Percentiles rank a stretch among this genome's conserved stretches.
phyloP scores from a whole-genome alignment of 2,888 invertebrate species.

The Eudemis profundana region DNA sequence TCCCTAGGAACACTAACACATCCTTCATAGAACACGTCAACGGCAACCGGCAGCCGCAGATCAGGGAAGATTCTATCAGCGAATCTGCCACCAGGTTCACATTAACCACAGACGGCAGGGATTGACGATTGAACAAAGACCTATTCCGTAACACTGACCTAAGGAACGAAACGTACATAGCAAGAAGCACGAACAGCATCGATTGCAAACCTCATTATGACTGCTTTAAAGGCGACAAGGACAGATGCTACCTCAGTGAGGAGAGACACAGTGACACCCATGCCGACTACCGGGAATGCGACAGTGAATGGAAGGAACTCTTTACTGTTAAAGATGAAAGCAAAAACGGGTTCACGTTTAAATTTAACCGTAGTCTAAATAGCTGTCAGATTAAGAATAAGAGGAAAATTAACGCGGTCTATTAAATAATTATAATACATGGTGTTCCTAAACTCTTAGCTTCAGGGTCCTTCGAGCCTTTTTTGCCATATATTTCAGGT shows the following conservation, averaged over 20 bases:
- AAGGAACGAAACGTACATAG: constrained; percentile 67
- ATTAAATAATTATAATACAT: constrained; percentile 45
- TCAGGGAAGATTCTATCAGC: constrained; percentile 74
- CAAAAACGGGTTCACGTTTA: constrained; percentile 72
- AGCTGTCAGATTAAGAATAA: constrained; percentile 75
- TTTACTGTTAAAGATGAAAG: constrained; percentile 59
- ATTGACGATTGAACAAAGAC: constrained; percentile 74
- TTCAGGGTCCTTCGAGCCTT: neutral
- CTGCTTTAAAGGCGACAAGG: constrained; percentile 68
- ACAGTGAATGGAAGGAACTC: constrained; percentile 62
- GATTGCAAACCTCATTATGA: constrained; percentile 80
- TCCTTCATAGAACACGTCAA: constrained; percentile 81
- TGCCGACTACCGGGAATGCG: constrained; percentile 69
- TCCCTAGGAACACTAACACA: constrained; percentile 74
- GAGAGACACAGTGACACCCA: constrained; percentile 73
- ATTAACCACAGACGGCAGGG: constrained; percentile 72
- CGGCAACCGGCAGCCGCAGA: constrained; percentile 70
- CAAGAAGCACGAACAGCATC: constrained; percentile 75
- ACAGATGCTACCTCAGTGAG: constrained; percentile 52
- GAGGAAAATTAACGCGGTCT: constrained; percentile 64
- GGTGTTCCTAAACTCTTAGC: neutral
- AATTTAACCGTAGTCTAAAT: constrained; percentile 78
- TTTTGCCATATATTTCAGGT: no score
- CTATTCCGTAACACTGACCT: constrained; percentile 56
- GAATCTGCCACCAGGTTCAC: constrained; percentile 77